Percentiles rank a stretch among this genome's conserved stretches.
These are phyloP conservation scores for Aythya baeri DNA, from an alignment of 2,113 vertebrate species.

Conservation along the genomic window DNA sequence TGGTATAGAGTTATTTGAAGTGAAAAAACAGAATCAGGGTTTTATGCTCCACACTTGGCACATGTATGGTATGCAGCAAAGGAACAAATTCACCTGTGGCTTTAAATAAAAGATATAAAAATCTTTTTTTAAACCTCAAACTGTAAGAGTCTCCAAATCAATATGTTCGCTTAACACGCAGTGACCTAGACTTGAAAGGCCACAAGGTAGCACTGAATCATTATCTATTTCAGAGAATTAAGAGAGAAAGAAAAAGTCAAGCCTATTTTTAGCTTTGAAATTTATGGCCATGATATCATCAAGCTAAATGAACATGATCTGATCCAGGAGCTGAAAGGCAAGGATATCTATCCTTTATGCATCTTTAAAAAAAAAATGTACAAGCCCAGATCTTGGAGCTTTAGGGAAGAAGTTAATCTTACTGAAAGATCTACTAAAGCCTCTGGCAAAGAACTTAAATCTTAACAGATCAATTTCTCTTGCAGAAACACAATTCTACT, in stretches of 20 bases:
- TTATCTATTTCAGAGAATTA: constrained; percentile 41
- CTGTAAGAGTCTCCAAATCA: background rate
- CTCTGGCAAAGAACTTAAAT: background rate
- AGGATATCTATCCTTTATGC: background rate
- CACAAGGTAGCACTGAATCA: constrained; percentile 6
- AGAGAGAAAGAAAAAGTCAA: background rate
- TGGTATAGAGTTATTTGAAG: background rate
- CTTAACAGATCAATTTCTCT: constrained; percentile 40
- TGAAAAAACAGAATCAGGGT: background rate
- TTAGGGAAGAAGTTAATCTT: constrained; percentile 28
- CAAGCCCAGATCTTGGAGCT: background rate
- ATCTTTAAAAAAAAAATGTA: constrained; percentile 17
- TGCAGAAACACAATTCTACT: background rate
- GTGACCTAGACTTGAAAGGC: constrained; percentile 24
- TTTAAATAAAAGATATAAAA: constrained; percentile 21
- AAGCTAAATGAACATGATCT: constrained; percentile 5
- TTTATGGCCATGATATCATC: background rate
- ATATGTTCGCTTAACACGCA: background rate
- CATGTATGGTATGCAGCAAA: fast-evolving
- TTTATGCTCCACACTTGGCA: background rate
- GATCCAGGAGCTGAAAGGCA: constrained; percentile 13
- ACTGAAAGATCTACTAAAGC: constrained; percentile 50
- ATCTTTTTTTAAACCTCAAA: background rate
- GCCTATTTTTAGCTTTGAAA: constrained; percentile 51
- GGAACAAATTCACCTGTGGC: background rate